Evolutionary conservation across 2,797 vertebrate genomes (phyloP).

Genomic region (Spinibarbus caldwelli): DNA sequence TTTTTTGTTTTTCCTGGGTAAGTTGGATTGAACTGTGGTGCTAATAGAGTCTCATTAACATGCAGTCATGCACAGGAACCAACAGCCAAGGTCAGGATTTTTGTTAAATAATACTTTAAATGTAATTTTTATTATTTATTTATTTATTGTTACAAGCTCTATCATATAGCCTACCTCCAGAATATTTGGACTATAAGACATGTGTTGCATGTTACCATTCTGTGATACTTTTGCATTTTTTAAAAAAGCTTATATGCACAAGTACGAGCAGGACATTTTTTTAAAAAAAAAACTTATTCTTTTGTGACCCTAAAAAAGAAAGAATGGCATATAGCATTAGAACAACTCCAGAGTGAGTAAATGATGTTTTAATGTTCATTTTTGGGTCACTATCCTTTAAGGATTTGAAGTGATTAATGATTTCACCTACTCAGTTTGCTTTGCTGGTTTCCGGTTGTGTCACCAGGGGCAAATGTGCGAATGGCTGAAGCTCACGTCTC

Average conservation of each 20-base stretch:
- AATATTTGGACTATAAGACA: too few species aligned
- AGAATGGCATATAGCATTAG: background rate
- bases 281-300: background rate
- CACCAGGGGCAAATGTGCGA: constrained; percentile 60
- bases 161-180: background rate
- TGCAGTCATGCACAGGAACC: background rate
- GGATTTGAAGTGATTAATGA: background rate
- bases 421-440: constrained; percentile 56
- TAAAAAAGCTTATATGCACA: background rate
- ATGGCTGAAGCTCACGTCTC: constrained; percentile 68
- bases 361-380: background rate
- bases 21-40: background rate
- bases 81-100: background rate
- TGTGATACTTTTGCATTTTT: background rate
- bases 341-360: background rate
- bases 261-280: background rate
- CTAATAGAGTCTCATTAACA: background rate
- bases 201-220: background rate
- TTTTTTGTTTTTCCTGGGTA: background rate
- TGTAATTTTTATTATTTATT: background rate
- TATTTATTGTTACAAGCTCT: background rate
- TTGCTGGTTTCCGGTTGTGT: constrained; percentile 62
- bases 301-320: background rate
- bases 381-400: background rate
- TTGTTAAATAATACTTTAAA: background rate